Evolutionary conservation across 2,797 vertebrate species (phyloP).

Genomic region (Petrocephalus sullivani): DNA sequence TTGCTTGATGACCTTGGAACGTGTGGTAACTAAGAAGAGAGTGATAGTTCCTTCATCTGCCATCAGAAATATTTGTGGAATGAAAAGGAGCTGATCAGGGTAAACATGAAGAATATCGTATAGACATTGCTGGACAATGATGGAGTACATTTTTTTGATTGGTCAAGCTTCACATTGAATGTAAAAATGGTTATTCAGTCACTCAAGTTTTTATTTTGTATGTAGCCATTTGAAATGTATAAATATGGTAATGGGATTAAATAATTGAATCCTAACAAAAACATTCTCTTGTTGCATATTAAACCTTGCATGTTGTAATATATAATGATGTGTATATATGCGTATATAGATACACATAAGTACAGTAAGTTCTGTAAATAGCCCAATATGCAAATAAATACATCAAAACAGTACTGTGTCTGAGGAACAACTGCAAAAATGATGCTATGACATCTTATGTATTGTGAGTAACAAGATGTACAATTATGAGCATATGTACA

Average conservation of each 20-base stretch:
- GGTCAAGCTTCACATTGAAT: neutral
- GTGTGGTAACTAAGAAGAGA: neutral
- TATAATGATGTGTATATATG: slow-evolving; percentile 53
- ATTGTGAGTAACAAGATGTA: neutral
- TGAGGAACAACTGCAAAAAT: neutral
- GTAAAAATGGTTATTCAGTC: neutral
- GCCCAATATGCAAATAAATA: slow-evolving; percentile 39
- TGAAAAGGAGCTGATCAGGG: neutral
- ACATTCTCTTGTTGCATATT: slow-evolving; percentile 36
- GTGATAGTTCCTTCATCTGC: neutral
- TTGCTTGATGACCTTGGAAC: neutral
- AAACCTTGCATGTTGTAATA: slow-evolving; percentile 54
- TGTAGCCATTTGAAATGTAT: slow-evolving; percentile 38
- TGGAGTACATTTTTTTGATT: neutral
- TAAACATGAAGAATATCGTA: neutral
- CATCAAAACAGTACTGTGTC: neutral
- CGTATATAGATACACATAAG: neutral
- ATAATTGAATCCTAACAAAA: slow-evolving; percentile 38
- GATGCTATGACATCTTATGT: neutral
- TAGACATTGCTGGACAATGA: slow-evolving; percentile 7
- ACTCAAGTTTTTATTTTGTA: slow-evolving; percentile 40
- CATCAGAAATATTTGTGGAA: neutral
- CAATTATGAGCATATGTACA: neutral
- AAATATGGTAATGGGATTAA: slow-evolving; percentile 45
- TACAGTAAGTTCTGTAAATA: slow-evolving; percentile 45